phyloP scores from a whole-genome alignment of 2,888 invertebrate species.

The Drosophila anceps region DNA sequence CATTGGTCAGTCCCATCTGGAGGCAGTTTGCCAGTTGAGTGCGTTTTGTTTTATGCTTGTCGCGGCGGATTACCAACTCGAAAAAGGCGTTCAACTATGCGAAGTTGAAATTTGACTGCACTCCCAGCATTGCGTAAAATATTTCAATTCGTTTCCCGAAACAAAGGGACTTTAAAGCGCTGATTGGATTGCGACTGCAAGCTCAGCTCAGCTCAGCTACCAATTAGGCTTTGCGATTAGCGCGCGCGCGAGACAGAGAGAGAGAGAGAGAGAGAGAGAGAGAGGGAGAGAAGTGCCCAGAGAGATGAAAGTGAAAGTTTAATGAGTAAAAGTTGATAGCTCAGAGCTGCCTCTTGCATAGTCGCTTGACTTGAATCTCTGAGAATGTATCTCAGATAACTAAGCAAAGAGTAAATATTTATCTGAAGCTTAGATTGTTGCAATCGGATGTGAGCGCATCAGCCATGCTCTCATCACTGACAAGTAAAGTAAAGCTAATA shows the following conservation, averaged over 20 bases:
- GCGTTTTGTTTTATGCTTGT: conserved; percentile 30
- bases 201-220: not conserved
- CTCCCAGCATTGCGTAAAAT: conserved; percentile 49
- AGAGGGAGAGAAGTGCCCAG: not conserved
- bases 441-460: not conserved
- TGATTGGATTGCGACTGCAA: conserved; percentile 39
- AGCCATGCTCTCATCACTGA: not conserved
- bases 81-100: conserved; percentile 51
- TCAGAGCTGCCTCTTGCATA: not conserved
- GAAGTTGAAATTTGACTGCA: conserved; percentile 45
- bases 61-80: conserved; percentile 64
- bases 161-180: conserved; percentile 29
- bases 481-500: not conserved
- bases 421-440: not conserved
- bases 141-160: conserved; percentile 62
- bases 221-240: conserved; percentile 10
- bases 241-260: not conserved
- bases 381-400: no score
- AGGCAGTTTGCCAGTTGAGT: conserved; percentile 4
- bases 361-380: no score
- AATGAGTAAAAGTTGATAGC: not conserved
- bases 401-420: no score
- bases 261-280: not conserved
- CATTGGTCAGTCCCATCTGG: not conserved
- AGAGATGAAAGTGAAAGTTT: not conserved